These are phyloP conservation scores for Caenorhabditis becei DNA, from an alignment of 2,888 invertebrate species.

Conservation along the genomic window DNA sequence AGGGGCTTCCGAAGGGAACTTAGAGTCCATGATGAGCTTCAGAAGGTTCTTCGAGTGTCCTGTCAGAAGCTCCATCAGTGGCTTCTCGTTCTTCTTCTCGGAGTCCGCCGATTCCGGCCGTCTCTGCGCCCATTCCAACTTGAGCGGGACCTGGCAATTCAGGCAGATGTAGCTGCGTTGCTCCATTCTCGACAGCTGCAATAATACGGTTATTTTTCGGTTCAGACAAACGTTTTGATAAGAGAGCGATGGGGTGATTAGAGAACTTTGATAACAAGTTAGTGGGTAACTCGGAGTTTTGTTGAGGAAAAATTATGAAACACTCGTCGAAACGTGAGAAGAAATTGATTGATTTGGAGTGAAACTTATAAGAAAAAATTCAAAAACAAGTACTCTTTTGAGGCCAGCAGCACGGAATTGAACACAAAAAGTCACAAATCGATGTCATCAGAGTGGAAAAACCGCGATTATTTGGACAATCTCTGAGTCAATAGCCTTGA, in stretches of 20 bases:
- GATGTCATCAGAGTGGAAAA: conserved; percentile 15
- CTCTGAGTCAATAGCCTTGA: conserved; percentile 34
- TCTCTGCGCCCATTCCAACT: conserved; percentile 54
- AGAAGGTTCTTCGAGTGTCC: conserved; percentile 71
- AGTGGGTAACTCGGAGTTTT: too few species aligned
- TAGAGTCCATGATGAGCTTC: conserved; percentile 73
- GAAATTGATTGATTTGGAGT: too few species aligned
- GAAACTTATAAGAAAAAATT: too few species aligned
- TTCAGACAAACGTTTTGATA: conserved; percentile 5
- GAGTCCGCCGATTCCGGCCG: conserved; percentile 56
- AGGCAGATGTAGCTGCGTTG: conserved; percentile 54
- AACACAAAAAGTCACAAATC: conserved; percentile 37
- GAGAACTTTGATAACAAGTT: background rate
- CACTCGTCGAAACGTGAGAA: conserved; percentile 4
- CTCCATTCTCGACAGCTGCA: conserved; percentile 32
- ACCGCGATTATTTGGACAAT: conserved; percentile 12
- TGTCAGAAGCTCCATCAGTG: conserved; percentile 51
- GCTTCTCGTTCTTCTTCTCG: conserved; percentile 48
- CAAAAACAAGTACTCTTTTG: background rate
- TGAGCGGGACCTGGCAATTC: conserved; percentile 61
- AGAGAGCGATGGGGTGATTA: conserved; percentile 14
- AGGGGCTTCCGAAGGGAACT: conserved; percentile 74
- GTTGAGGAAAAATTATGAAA: conserved; percentile 12
- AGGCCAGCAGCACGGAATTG: background rate
- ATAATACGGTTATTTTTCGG: conserved; percentile 7